Evolutionary conservation across 2,888 invertebrate genomes (phyloP).

Genomic region (Elysia crispata): DNA sequence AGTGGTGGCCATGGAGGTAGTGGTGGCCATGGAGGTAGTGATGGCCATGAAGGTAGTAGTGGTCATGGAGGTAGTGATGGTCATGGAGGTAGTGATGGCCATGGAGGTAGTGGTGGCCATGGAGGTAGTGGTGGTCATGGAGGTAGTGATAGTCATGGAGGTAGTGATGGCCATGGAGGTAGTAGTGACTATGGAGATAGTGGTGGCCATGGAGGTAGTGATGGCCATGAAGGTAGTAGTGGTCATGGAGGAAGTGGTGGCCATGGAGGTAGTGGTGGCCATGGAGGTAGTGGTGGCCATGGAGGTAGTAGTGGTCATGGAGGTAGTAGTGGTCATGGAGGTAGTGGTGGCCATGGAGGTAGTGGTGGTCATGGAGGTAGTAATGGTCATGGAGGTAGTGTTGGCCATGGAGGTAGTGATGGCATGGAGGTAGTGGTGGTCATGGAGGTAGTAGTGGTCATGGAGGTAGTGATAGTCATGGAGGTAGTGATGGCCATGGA

Average conservation of each 20-base stretch:
- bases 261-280: neutral
- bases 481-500: no score
- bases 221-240: neutral
- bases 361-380: constrained; percentile 16
- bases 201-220: no score
- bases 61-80: no score
- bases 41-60: no score
- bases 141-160: no score
- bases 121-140: no score
- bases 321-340: constrained; percentile 26
- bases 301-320: constrained; percentile 21
- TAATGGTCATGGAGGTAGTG: constrained; percentile 17
- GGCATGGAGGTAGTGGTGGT: neutral
- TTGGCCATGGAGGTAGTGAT: constrained; percentile 1
- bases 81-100: no score
- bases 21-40: no score
- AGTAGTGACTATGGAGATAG: neutral
- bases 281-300: neutral
- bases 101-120: no score
- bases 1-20: no score
- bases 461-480: no score
- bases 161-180: no score
- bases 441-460: neutral
- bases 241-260: constrained; percentile 24
- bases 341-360: constrained; percentile 19